phyloP scores from a whole-genome alignment of 2,113 vertebrate genomes.

The Edolisoma coerulescens region DNA sequence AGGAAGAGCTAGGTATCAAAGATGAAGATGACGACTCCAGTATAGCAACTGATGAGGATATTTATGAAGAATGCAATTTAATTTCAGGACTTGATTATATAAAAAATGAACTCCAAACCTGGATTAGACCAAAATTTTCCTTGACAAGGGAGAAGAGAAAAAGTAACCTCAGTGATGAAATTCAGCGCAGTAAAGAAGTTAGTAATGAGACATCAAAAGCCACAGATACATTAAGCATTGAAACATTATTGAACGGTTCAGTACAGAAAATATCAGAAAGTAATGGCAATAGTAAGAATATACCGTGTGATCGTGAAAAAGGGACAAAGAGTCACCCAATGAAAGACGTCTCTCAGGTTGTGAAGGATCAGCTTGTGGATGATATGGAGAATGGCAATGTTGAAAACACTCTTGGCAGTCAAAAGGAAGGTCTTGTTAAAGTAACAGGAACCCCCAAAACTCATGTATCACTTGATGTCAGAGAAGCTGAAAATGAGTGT shows the following conservation, averaged over 20 bases:
- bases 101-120: slow-evolving; percentile 89
- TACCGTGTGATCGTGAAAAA: slow-evolving; percentile 8
- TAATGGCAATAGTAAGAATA: slow-evolving; percentile 74
- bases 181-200: slow-evolving; percentile 75
- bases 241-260: slow-evolving; percentile 74
- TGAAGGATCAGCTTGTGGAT: slow-evolving; percentile 82
- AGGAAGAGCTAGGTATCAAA: slow-evolving; percentile 90
- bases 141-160: slow-evolving; percentile 81
- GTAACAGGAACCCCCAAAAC: slow-evolving; percentile 42
- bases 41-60: slow-evolving; percentile 85
- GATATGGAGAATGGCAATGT: slow-evolving; percentile 96
- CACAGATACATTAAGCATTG: slow-evolving; percentile 68
- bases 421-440: slow-evolving; percentile 68
- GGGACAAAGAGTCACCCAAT: slow-evolving; percentile 53
- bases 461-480: slow-evolving; percentile 67
- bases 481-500: slow-evolving; percentile 61
- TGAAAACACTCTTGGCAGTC: slow-evolving; percentile 72
- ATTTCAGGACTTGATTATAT: slow-evolving; percentile 89
- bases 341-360: slow-evolving; percentile 56
- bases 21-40: slow-evolving; percentile 87
- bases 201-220: slow-evolving; percentile 58
- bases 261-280: slow-evolving; percentile 73
- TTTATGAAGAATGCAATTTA: slow-evolving; percentile 85
- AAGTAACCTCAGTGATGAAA: slow-evolving; percentile 78
- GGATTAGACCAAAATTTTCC: slow-evolving; percentile 82